These are phyloP conservation scores for Astropecten irregularis DNA, from an alignment of 53 echinoderm and acorn worm species.

Conservation along the genomic window DNA sequence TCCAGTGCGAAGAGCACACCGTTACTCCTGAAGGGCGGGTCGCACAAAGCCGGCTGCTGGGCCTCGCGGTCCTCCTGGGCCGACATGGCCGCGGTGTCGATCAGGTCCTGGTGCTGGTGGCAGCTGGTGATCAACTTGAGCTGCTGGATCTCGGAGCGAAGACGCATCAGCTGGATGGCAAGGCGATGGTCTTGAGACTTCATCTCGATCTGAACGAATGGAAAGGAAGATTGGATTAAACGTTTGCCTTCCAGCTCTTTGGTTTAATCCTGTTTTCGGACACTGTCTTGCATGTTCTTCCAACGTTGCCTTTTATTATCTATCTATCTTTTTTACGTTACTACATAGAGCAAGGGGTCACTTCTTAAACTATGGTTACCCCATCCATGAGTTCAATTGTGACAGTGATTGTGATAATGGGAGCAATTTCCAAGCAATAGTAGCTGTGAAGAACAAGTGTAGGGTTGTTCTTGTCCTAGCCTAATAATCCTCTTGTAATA, in stretches of 20 bases:
- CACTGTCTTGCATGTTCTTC: not conserved
- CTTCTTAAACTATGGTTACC: too few relatives aligned
- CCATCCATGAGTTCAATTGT: too few relatives aligned
- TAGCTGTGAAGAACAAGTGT: too few relatives aligned
- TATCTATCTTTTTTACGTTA: too few relatives aligned
- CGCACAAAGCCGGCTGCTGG: constrained; percentile 70
- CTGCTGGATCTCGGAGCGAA: constrained; percentile 84
- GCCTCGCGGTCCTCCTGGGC: constrained; percentile 73
- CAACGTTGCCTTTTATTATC: not conserved
- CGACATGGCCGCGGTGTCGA: constrained; percentile 81
- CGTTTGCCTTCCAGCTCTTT: not conserved
- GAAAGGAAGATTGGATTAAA: not conserved
- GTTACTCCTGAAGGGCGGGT: constrained; percentile 43
- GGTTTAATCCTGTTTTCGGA: not conserved
- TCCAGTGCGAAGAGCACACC: constrained; percentile 39
- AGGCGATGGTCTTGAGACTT: constrained; percentile 88
- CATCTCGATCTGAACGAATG: constrained; percentile 74
- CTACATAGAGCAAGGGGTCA: too few relatives aligned
- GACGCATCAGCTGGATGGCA: constrained; percentile 88
- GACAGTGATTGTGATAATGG: too few relatives aligned
- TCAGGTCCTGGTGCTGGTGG: constrained; percentile 81
- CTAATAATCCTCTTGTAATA: too few relatives aligned
- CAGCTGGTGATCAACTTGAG: constrained; percentile 77
- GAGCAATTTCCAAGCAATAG: too few relatives aligned
- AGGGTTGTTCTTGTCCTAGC: too few relatives aligned